Percentiles rank a stretch among this genome's conserved stretches.
Conservation (phyloP, 2,797 vertebrate species). For the Pangasius larnaudii region DNA sequence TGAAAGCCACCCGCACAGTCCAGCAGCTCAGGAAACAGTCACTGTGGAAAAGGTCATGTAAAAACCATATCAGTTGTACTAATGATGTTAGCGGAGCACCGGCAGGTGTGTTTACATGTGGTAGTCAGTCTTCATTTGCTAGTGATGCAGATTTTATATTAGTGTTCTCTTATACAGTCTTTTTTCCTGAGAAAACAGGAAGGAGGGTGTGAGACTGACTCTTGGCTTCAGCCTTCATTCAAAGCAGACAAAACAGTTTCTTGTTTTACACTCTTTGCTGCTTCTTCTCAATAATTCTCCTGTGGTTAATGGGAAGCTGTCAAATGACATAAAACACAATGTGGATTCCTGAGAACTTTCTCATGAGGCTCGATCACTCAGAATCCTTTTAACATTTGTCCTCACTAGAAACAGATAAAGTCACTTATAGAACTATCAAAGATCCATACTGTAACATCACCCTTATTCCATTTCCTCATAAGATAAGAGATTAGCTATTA, state of each 20-base stretch:
- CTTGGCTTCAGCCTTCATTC: slow-evolving; percentile 1
- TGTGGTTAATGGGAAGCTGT: slow-evolving; percentile 4
- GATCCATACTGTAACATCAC: not conserved
- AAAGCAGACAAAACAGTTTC: not conserved
- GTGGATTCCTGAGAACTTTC: not conserved
- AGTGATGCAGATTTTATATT: slow-evolving; percentile 27
- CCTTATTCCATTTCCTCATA: slow-evolving; percentile 26
- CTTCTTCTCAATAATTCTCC: not conserved
- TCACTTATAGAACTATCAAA: slow-evolving; percentile 4
- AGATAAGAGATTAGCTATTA: slow-evolving; percentile 20
- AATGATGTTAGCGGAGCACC: slow-evolving; percentile 28
- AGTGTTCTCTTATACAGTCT: not conserved
- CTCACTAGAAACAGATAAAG: not conserved
- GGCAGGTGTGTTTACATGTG: slow-evolving; percentile 42
- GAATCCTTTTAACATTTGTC: not conserved
- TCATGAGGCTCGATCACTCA: not conserved
- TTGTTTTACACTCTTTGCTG: not conserved
- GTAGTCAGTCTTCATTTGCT: slow-evolving; percentile 31
- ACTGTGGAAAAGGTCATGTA: slow-evolving; percentile 30
- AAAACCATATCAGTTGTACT: slow-evolving; percentile 29
- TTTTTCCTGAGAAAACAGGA: slow-evolving; percentile 15
- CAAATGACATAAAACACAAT: not conserved
- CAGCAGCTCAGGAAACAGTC: slow-evolving; percentile 45
- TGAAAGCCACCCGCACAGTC: not conserved
- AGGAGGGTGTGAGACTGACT: slow-evolving; percentile 27